These are phyloP conservation scores for Hucho hucho DNA, from an alignment of 2,113 vertebrate genomes.

Conservation along the genomic window DNA sequence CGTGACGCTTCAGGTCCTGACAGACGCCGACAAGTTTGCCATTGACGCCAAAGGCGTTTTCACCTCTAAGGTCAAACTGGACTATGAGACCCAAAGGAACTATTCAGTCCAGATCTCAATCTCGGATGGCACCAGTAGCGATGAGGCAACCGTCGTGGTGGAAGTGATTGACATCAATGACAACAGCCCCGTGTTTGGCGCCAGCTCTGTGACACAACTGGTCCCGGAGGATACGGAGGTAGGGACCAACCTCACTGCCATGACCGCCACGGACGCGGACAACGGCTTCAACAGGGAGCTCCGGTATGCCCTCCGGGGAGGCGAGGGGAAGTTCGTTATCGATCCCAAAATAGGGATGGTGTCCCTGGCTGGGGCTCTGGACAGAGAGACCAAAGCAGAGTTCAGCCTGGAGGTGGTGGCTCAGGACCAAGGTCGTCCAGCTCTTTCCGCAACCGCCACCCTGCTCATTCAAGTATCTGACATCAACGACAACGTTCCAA, in stretches of 20 bases:
- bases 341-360: conserved; percentile 62
- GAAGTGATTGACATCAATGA: conserved; percentile 75
- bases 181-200: conserved; percentile 68
- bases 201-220: neutral
- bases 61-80: conserved; percentile 59
- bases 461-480: conserved; percentile 59
- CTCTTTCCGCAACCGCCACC: conserved; percentile 40
- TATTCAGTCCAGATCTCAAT: conserved; percentile 69
- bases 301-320: conserved; percentile 68
- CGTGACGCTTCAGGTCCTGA: conserved; percentile 53
- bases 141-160: conserved; percentile 63
- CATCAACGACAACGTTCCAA: conserved; percentile 71
- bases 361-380: conserved; percentile 53
- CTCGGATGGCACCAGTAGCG: conserved; percentile 59
- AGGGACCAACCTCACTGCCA: conserved; percentile 23
- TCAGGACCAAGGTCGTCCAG: conserved; percentile 73
- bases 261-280: conserved; percentile 66
- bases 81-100: conserved; percentile 65
- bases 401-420: conserved; percentile 71
- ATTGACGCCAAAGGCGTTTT: conserved; percentile 61
- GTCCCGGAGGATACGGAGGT: conserved; percentile 44
- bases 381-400: conserved; percentile 66
- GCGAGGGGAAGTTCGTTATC: conserved; percentile 67
- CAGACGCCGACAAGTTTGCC: conserved; percentile 57
- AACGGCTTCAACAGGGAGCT: conserved; percentile 73